Evolutionary conservation across 2,113 vertebrate species (phyloP), one percentile per base, ranked within the genome.

Genomic region (Hippocampus barbouri): DNA sequence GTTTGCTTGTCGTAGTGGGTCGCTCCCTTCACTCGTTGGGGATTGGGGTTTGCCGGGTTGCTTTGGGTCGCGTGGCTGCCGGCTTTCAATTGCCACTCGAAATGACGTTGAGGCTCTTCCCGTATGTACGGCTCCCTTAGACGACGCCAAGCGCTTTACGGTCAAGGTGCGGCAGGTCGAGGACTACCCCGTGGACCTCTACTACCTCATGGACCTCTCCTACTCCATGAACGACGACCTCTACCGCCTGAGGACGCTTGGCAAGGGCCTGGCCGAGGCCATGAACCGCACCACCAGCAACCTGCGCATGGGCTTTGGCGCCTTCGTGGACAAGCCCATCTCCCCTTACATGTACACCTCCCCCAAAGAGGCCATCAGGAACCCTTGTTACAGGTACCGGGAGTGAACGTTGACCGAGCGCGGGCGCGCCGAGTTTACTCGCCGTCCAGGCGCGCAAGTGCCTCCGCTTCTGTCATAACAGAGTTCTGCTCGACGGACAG

Each of bases 171-270:
- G 95, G 1, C 97, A 98, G 86, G 96, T 99, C 23, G 97, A 98
- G 72, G 97, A 98, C 89, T 99, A 99, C 79, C 97, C 97, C 0
- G 95, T 99, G 68, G 97, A 99, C 62, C 96, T 99, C 77, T 99
- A 99, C 88, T 99, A 99, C 88, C 91, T 99, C 81, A 99, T 99
- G 97, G 97, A 99, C 76, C 88, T 99, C 63, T 98, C 97, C 68
- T 96, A 93, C 86, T 99, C 97, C 77, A 98, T 98, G 97, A 95
- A 95, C 20, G 97, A 99, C 0, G 97, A 99, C 68, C 92, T 99
- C 65, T 71, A 38, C 45, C 95, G 89, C 15, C 94, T 99, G 82
- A 93, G 94, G 75, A 93, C 88, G 7, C 86, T 99, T 79, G 97
- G 97, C 10, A 95, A 92, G 57, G 92, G 88, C 18, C 85, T 99